A percentile compares a stretch with the other conserved stretches of the same genome.
phyloP scores from a whole-genome alignment of 2,797 vertebrate genomes.

The Pangasius mekongensis region DNA sequence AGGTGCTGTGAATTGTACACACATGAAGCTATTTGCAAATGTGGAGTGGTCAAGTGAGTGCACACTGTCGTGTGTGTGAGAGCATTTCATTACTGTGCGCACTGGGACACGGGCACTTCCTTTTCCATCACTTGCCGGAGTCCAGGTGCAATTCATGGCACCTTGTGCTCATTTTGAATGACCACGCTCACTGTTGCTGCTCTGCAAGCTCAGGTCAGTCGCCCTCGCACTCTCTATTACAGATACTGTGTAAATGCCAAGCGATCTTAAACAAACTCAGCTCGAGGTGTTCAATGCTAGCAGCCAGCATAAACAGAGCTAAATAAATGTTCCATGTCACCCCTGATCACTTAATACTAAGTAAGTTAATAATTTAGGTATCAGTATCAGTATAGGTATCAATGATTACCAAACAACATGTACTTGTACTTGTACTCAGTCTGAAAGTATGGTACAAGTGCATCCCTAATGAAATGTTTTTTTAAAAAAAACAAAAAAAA shows the following conservation, averaged over 20 bases:
- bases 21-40: background rate
- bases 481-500: background rate
- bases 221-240: background rate
- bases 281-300: background rate
- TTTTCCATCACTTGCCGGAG: background rate
- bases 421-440: background rate
- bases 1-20: background rate
- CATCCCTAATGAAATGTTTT: background rate
- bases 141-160: background rate
- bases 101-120: background rate
- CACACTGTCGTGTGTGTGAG: background rate
- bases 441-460: background rate
- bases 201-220: background rate
- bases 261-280: background rate
- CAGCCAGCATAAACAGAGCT: background rate
- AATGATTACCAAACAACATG: background rate
- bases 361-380: background rate
- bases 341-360: background rate
- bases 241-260: background rate
- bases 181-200: background rate
- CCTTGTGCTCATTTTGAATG: background rate
- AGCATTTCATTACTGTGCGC: background rate
- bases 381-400: background rate
- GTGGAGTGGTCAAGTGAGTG: background rate
- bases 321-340: background rate